Percentiles rank a stretch among this genome's conserved stretches.
These are phyloP conservation scores for Embiotoca jacksoni DNA, from an alignment of 2,113 vertebrate genomes.

Conservation along the genomic window DNA sequence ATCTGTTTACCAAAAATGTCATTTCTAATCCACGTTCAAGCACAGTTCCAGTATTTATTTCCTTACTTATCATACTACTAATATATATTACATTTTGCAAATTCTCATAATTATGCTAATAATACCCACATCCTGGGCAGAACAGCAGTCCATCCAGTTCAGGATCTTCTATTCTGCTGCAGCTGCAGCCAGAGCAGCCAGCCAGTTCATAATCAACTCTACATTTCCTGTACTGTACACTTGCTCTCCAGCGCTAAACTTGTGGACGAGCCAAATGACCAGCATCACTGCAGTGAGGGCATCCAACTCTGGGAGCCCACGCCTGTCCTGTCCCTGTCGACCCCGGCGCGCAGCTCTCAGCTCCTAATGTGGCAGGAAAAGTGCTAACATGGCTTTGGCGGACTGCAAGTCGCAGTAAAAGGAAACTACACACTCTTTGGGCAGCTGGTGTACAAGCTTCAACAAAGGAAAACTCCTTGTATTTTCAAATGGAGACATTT, in stretches of 20 bases:
- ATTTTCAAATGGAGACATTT: conserved; percentile 32
- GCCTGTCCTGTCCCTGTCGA: conserved; percentile 60
- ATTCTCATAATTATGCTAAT: conserved; percentile 54
- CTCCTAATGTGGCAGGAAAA: conserved; percentile 70
- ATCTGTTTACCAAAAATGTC: conserved; percentile 65
- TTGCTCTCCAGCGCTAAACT: conserved; percentile 54
- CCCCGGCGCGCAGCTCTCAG: conserved; percentile 44
- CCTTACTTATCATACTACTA: conserved; percentile 12
- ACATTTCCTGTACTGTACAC: conserved; percentile 62
- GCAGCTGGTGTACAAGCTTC: conserved; percentile 50
- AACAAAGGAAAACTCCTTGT: conserved; percentile 47
- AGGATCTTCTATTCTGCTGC: conserved; percentile 72
- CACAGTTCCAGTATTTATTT: conserved; percentile 53
- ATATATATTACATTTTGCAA: conserved; percentile 36
- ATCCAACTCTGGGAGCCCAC: conserved; percentile 57
- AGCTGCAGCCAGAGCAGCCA: conserved; percentile 71
- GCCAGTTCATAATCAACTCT: conserved; percentile 75
- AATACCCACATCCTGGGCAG: conserved; percentile 56
- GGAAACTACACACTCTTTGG: conserved; percentile 56
- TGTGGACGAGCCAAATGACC: conserved; percentile 57
- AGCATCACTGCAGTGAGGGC: conserved; percentile 60
- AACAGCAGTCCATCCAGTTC: conserved; percentile 37
- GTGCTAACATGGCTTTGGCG: conserved; percentile 74
- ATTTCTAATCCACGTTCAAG: conserved; percentile 62
- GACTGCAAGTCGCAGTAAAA: conserved; percentile 30